These are phyloP conservation scores for Drosophila seclusa DNA, from an alignment of 2,888 invertebrate species.

Conservation along the genomic window DNA sequence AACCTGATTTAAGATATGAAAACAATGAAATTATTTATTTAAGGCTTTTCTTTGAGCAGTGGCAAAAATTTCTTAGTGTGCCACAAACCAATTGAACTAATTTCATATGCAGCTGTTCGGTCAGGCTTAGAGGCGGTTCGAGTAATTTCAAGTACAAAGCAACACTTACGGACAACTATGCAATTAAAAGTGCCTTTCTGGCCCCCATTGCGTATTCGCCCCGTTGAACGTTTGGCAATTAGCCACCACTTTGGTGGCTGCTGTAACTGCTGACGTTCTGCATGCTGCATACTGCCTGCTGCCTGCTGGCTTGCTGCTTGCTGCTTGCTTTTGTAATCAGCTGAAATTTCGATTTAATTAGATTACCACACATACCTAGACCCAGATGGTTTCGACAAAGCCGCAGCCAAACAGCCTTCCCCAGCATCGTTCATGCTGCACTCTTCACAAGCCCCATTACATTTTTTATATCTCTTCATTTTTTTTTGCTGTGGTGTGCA, in stretches of 20 bases:
- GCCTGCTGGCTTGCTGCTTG: slow-evolving; percentile 1
- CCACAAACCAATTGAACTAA: slow-evolving; percentile 37
- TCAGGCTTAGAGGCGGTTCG: slow-evolving; percentile 10
- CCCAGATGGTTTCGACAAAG: slow-evolving; percentile 38
- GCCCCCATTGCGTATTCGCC: slow-evolving; percentile 67
- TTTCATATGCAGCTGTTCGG: slow-evolving; percentile 29
- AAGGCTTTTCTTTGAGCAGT: neutral
- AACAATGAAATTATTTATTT: neutral
- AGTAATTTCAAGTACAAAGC: slow-evolving; percentile 38
- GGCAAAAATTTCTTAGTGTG: neutral
- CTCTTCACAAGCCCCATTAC: slow-evolving; percentile 52
- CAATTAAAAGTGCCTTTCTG: slow-evolving; percentile 64
- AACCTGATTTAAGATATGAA: neutral
- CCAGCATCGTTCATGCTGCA: slow-evolving; percentile 37
- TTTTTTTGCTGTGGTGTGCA: slow-evolving; percentile 24
- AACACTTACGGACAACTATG: slow-evolving; percentile 46
- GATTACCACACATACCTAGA: slow-evolving; percentile 67
- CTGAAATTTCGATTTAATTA: slow-evolving; percentile 76
- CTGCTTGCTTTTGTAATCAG: slow-evolving; percentile 66
- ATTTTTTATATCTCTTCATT: slow-evolving; percentile 25
- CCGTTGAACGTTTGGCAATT: slow-evolving; percentile 66
- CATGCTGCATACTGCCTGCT: slow-evolving; percentile 23
- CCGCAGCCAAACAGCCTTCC: slow-evolving; percentile 28
- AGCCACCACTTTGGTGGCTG: slow-evolving; percentile 39
- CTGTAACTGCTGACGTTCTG: slow-evolving; percentile 14